phyloP scores from a whole-genome alignment of 1,140 invertebrate genomes.

The Eufriesea mexicana region DNA sequence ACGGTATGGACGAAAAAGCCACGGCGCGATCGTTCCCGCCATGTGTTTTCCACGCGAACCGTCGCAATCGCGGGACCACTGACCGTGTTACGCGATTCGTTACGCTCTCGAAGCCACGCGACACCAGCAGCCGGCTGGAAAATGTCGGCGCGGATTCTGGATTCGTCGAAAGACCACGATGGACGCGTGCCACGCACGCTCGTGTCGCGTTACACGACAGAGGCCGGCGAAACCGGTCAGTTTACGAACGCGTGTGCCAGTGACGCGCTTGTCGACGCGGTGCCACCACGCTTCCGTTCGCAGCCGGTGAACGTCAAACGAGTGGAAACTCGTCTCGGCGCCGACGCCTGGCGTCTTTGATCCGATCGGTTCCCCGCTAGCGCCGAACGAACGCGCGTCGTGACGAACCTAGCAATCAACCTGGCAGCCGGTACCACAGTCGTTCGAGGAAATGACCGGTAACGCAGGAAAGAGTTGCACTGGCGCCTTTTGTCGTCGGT shows the following conservation, averaged over 20 bases:
- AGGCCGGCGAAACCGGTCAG: neutral
- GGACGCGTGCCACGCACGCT: constrained; percentile 2
- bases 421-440: too few relatives aligned
- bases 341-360: constrained; percentile 41
- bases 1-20: too few relatives aligned
- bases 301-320: constrained; percentile 36
- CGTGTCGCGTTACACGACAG: neutral
- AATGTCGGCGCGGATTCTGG: neutral
- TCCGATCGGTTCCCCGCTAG: neutral
- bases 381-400: neutral
- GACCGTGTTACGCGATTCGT: constrained; percentile 34
- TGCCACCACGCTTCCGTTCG: constrained; percentile 28
- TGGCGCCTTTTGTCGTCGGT: neutral
- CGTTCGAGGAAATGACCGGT: neutral
- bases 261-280: constrained; percentile 14
- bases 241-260: constrained; percentile 13
- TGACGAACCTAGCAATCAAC: constrained; percentile 33
- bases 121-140: neutral
- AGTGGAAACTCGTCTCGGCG: neutral
- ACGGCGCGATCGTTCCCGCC: neutral
- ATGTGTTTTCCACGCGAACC: neutral
- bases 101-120: constrained; percentile 7
- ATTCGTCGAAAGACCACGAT: neutral
- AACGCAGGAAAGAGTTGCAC: neutral
- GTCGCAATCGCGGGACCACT: neutral